Evolutionary conservation across 2,113 vertebrate genomes (phyloP).

Genomic region (Lutjanus erythropterus): DNA sequence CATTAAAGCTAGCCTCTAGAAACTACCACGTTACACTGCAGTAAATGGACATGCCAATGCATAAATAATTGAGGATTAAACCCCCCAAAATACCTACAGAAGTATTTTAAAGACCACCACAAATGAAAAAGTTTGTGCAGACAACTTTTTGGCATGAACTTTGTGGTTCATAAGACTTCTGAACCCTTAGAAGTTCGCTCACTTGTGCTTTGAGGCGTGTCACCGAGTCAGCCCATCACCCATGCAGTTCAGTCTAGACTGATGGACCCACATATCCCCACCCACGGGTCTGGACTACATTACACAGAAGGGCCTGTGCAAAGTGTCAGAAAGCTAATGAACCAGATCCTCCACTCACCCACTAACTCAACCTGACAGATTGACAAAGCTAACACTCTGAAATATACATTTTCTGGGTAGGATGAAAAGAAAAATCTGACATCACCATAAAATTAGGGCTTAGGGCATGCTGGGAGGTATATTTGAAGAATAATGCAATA

Average conservation of each 20-base stretch:
- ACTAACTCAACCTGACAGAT: slow-evolving; percentile 60
- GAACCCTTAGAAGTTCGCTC: slow-evolving; percentile 16
- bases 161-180: slow-evolving; percentile 20
- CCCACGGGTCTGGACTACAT: slow-evolving; percentile 44
- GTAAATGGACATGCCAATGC: no score
- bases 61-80: no score
- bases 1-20: no score
- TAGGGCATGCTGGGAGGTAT: slow-evolving; percentile 9
- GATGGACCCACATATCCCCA: slow-evolving; percentile 53
- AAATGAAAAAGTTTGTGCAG: slow-evolving; percentile 7
- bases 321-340: slow-evolving; percentile 70
- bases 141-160: neutral
- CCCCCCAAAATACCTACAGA: no score
- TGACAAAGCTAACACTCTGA: slow-evolving; percentile 46
- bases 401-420: slow-evolving; percentile 27
- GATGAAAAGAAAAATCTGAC: slow-evolving; percentile 31
- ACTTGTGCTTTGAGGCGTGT: slow-evolving; percentile 49
- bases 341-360: slow-evolving; percentile 64
- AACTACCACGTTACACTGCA: no score
- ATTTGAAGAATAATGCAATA: neutral
- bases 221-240: slow-evolving; percentile 51
- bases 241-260: slow-evolving; percentile 48
- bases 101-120: no score
- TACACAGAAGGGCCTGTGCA: slow-evolving; percentile 49
- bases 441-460: slow-evolving; percentile 23